phyloP scores from a whole-genome alignment of 2,888 invertebrate genomes.

The Torymus tubicola region DNA sequence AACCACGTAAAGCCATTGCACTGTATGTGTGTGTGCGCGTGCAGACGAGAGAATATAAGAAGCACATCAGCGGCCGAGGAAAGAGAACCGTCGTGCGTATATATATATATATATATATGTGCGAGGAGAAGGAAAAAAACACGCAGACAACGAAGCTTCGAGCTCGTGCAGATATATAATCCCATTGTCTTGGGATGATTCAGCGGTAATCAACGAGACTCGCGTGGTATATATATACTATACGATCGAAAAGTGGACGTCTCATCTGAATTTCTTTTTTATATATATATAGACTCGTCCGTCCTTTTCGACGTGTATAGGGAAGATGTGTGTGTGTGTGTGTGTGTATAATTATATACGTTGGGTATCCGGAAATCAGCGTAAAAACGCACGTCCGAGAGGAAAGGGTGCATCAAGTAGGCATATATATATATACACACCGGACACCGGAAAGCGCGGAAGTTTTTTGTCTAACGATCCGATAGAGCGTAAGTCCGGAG shows the following conservation, averaged over 20 bases:
- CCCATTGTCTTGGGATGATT: constrained; percentile 40
- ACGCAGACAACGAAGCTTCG: not conserved
- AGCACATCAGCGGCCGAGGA: not conserved
- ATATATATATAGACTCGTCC: too few species aligned
- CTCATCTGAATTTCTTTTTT: not conserved
- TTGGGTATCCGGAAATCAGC: constrained; percentile 12
- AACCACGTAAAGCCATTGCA: too few species aligned
- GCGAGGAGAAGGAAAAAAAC: not conserved
- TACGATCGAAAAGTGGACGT: constrained; percentile 27
- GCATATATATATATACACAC: not conserved
- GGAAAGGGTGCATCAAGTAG: not conserved
- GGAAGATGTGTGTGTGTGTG: too few species aligned
- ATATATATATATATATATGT: too few species aligned
- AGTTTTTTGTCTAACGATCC: constrained; percentile 8
- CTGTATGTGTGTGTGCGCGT: not conserved
- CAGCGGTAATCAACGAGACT: constrained; percentile 31
- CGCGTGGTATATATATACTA: too few species aligned
- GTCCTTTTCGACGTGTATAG: too few species aligned
- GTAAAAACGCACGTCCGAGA: constrained; percentile 8
- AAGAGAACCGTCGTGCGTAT: too few species aligned
- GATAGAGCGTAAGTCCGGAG: constrained; percentile 40
- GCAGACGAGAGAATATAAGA: constrained; percentile 3
- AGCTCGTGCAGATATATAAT: constrained; percentile 3
- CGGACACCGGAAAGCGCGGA: constrained; percentile 35
- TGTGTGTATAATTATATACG: not conserved